Conservation (phyloP, 2,113 vertebrate species). For the Sinocyclocheilus anophthalmus region DNA sequence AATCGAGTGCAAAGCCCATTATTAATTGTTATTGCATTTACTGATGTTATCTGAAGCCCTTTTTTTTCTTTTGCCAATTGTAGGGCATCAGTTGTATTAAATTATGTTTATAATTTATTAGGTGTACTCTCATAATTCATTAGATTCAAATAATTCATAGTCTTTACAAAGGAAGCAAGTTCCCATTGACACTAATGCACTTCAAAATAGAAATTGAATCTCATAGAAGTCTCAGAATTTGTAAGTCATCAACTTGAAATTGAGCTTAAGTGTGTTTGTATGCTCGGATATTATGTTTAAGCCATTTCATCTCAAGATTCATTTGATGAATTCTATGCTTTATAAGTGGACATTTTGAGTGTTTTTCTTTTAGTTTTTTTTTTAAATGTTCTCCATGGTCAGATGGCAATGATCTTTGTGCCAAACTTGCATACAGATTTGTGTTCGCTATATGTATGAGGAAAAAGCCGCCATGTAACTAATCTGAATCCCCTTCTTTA, state of each 20-base stretch:
- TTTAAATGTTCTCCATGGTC: not conserved
- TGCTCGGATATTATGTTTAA: not conserved
- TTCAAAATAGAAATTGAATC: not conserved
- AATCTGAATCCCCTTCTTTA: not conserved
- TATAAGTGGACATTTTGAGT: not conserved
- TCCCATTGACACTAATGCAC: not conserved
- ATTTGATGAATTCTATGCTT: not conserved
- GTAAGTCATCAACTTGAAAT: not conserved
- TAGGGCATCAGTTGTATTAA: not conserved
- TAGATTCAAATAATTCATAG: not conserved
- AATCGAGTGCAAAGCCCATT: not conserved
- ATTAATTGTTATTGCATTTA: not conserved
- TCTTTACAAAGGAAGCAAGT: not conserved
- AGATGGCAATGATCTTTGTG: conserved; percentile 11
- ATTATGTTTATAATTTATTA: not conserved
- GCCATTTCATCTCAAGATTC: not conserved
- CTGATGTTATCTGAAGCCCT: not conserved
- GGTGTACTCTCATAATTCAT: not conserved
- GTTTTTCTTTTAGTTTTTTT: not conserved
- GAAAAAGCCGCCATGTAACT: not conserved
- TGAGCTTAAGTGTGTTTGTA: not conserved
- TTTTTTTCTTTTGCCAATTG: not conserved
- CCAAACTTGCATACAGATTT: conserved; percentile 15
- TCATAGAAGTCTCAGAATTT: not conserved
- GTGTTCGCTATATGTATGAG: conserved; percentile 3